Conservation (phyloP, 2,797 vertebrate species). For the Poeciliopsis infans region DNA sequence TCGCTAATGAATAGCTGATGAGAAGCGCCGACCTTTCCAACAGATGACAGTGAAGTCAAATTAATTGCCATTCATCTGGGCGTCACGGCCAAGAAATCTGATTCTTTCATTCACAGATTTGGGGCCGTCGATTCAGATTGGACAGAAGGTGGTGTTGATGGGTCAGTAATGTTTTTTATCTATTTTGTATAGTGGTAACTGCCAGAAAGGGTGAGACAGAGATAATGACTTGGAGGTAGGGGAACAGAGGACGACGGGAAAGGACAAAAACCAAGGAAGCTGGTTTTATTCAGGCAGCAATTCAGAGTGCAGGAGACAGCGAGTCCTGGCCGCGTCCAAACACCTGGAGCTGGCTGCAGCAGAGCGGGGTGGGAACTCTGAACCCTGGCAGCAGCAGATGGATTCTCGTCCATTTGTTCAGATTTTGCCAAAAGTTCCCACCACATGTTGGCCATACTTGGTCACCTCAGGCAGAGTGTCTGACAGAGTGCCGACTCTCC, state of each 20-base stretch:
- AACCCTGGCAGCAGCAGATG: slow-evolving; percentile 43
- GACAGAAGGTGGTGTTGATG: slow-evolving; percentile 59
- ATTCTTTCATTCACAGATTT: slow-evolving; percentile 68
- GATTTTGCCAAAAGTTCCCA: slow-evolving; percentile 33
- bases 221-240: slow-evolving; percentile 75
- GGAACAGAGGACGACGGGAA: slow-evolving; percentile 46
- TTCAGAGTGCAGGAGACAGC: slow-evolving; percentile 59
- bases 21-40: slow-evolving; percentile 73
- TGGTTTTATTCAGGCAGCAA: slow-evolving; percentile 65
- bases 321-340: slow-evolving; percentile 53
- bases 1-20: slow-evolving; percentile 74
- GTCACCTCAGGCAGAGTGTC: slow-evolving; percentile 20
- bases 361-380: slow-evolving; percentile 17
- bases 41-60: slow-evolving; percentile 53
- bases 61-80: slow-evolving; percentile 72
- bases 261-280: slow-evolving; percentile 69
- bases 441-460: slow-evolving; percentile 13
- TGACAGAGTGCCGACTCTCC: not conserved
- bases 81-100: slow-evolving; percentile 65
- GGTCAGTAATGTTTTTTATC: slow-evolving; percentile 73
- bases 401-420: slow-evolving; percentile 26
- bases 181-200: slow-evolving; percentile 81
- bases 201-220: slow-evolving; percentile 76
- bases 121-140: slow-evolving; percentile 63
- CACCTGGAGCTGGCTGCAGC: slow-evolving; percentile 59